Evolutionary conservation across 2,113 vertebrate species (phyloP), one percentile per base, ranked within the genome.

Genomic region (Seriola rivoliana): DNA sequence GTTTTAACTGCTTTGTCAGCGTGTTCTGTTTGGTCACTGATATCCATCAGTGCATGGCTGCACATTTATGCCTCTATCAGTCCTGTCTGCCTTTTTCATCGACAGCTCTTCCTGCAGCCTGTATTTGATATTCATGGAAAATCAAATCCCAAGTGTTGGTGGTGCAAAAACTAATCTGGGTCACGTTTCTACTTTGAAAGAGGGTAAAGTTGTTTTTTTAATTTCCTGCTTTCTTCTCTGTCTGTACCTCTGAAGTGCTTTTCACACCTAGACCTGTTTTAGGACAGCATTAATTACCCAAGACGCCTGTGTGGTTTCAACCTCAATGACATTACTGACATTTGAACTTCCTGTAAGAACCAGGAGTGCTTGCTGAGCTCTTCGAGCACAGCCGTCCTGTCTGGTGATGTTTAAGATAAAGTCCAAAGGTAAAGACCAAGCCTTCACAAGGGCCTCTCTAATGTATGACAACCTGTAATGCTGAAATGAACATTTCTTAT

Each of bases 121-220:
- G 6, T 57, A 71, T 38, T 2, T 58, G 21, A 75, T 32, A 19
- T 7, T n/a, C 7, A 9, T 8, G 34, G 34, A 80, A 69, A 79
- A 14, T 17, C 7, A 23, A 66, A 66, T 10, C 55, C 21, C 0
- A 8, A 21, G 10, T 48, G 64, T 72, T 74, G 40, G 48, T 68
- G 7, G 60, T 85, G 12, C 3, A 80, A 90, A 91, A 84, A 74
- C 13, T 19, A 3, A 40, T 7, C 40, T 52, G 19, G 19, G 48
- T 63, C 42, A 21, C 6, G 8, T 62, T 38, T 29, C n/a, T 17
- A 13, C 44, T 75, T n/a, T 50, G 21, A 38, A 46, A 2, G 14
- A 38, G 3, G 14, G 44, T 16, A 9, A 11, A 42, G 9, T 11
- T 42, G 40, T n/a, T 65, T 59, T 34, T 32, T 34, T 32, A 3